These are phyloP conservation scores for Heliconius erato DNA, from an alignment of 2,888 invertebrate species.

Conservation along the genomic window DNA sequence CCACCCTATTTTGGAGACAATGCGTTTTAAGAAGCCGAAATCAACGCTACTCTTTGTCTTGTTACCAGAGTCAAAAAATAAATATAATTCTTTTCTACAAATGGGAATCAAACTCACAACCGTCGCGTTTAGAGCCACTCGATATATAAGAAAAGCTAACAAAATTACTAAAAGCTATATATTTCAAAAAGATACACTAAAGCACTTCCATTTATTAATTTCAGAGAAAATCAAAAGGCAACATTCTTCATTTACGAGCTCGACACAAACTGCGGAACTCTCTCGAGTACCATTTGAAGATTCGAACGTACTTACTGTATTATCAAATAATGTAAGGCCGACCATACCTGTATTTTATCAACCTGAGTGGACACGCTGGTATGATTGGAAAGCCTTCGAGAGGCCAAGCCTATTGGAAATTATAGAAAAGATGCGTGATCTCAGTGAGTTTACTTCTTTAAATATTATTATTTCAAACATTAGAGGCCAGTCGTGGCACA, in stretches of 20 bases:
- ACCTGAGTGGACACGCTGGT: slow-evolving; percentile 45
- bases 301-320: neutral
- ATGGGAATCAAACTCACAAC: neutral
- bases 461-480: no score
- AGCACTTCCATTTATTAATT: neutral
- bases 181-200: neutral
- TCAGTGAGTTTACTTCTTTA: slow-evolving; percentile 5
- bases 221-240: slow-evolving; percentile 38
- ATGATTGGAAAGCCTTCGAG: slow-evolving; percentile 45
- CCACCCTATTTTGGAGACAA: no score
- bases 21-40: no score
- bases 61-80: no score
- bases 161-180: neutral
- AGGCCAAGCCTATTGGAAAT: slow-evolving; percentile 39
- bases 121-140: neutral
- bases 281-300: neutral
- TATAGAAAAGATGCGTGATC: slow-evolving; percentile 17
- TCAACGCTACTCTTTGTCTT: no score
- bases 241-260: slow-evolving; percentile 4
- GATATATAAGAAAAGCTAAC: neutral
- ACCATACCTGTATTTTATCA: slow-evolving; percentile 46
- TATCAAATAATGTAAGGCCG: slow-evolving; percentile 27
- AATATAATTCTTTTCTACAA: no score
- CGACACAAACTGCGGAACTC: slow-evolving; percentile 11
- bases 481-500: no score